Conservation (phyloP, 2,888 invertebrate species). For the Tillus elongatus region DNA sequence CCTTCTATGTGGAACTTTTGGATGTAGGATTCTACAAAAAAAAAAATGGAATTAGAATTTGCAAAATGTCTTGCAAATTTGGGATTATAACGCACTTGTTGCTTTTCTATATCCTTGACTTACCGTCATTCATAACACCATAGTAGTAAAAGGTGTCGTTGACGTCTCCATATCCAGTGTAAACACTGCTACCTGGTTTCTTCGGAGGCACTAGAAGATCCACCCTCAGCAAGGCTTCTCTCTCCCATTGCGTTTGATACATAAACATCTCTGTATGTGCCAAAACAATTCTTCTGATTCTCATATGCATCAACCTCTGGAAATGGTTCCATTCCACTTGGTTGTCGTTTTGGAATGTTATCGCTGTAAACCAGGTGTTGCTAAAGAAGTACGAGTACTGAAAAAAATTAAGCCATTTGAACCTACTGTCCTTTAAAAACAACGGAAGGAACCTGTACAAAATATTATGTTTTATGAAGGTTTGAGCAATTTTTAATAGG, state of each 20-base stretch:
- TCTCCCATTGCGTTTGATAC: conserved; percentile 32
- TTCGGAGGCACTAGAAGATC: conserved; percentile 15
- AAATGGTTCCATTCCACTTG: conserved; percentile 29
- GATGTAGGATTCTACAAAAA: conserved; percentile 29
- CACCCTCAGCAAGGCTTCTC: conserved; percentile 27
- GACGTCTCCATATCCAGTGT: conserved; percentile 36
- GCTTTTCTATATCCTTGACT: no score
- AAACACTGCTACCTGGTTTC: conserved; percentile 32
- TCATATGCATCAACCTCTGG: conserved; percentile 36
- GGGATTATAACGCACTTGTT: neutral
- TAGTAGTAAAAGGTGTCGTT: conserved; percentile 34
- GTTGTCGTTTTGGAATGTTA: conserved; percentile 27
- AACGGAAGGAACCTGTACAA: no score
- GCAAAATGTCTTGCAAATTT: neutral
- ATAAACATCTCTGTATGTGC: conserved; percentile 35
- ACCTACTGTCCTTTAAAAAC: no score
- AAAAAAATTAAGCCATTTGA: no score
- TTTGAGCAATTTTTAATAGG: neutral
- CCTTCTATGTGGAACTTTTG: conserved; percentile 30
- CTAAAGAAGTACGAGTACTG: conserved; percentile 30
- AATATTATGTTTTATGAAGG: no score
- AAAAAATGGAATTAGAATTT: conserved; percentile 5
- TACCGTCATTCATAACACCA: conserved; percentile 37
- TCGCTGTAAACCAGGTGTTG: conserved; percentile 34
- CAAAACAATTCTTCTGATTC: conserved; percentile 32